phyloP scores from a whole-genome alignment of 2,113 vertebrate species.

The Hydrolagus affinis region DNA sequence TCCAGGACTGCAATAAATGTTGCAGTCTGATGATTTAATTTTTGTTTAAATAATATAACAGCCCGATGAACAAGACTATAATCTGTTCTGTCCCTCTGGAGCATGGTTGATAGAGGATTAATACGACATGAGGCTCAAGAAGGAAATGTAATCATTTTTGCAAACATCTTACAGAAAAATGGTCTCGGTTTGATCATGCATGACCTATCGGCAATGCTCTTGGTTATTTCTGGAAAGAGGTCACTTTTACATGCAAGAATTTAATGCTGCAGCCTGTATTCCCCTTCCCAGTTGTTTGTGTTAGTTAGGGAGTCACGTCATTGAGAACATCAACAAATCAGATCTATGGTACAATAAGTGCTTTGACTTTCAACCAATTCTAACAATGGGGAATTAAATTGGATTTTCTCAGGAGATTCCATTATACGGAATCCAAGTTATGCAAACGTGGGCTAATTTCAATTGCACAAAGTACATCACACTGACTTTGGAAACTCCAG shows the following conservation, averaged over 20 bases:
- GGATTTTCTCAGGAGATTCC: not conserved
- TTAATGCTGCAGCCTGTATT: not conserved
- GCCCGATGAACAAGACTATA: not conserved
- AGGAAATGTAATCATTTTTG: slow-evolving; percentile 20
- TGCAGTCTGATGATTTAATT: slow-evolving; percentile 1
- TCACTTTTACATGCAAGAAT: not conserved
- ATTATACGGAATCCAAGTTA: too few species aligned
- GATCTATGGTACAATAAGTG: not conserved
- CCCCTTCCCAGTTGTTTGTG: not conserved
- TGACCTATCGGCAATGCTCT: not conserved
- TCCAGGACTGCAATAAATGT: not conserved
- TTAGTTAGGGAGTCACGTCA: not conserved
- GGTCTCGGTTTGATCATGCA: slow-evolving; percentile 10
- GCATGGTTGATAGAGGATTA: slow-evolving; percentile 17
- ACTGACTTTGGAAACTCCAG: too few species aligned
- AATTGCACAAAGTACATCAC: too few species aligned
- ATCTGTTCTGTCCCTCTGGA: not conserved
- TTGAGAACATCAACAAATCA: not conserved
- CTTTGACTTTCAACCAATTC: not conserved
- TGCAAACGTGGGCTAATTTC: too few species aligned
- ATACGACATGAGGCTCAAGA: not conserved
- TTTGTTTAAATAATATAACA: not conserved
- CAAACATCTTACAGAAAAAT: not conserved
- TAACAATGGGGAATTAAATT: not conserved
- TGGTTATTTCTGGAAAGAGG: not conserved